Conservation (phyloP, 2,888 invertebrate species). For the Orchesella flavescens region DNA sequence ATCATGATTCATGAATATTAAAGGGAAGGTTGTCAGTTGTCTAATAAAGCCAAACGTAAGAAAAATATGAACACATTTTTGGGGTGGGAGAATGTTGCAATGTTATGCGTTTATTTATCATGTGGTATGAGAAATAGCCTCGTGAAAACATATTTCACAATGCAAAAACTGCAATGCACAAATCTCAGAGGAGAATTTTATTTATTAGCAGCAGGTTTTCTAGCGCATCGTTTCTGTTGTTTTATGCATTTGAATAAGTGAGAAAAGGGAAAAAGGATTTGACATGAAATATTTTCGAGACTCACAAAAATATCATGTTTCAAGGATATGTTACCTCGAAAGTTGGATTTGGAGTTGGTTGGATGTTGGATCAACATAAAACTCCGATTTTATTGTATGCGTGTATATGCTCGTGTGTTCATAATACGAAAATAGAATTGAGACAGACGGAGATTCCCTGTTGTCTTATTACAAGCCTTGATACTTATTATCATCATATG, state of each 20-base stretch:
- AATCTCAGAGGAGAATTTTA: too few relatives aligned
- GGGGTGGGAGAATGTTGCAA: too few relatives aligned
- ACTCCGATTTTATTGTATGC: background rate
- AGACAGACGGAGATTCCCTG: constrained; percentile 21
- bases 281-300: constrained; percentile 27
- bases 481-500: constrained; percentile 11
- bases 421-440: background rate
- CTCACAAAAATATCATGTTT: constrained; percentile 27
- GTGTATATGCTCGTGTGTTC: background rate
- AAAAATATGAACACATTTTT: too few relatives aligned
- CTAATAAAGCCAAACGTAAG: too few relatives aligned
- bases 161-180: too few relatives aligned
- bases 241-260: constrained; percentile 17
- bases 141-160: too few relatives aligned
- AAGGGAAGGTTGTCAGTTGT: too few relatives aligned
- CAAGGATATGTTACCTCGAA: too few relatives aligned
- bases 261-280: constrained; percentile 16
- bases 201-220: constrained; percentile 22
- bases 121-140: too few relatives aligned
- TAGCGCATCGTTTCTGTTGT: constrained; percentile 1
- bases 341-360: background rate
- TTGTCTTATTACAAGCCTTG: constrained; percentile 19
- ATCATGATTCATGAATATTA: too few relatives aligned
- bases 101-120: too few relatives aligned
- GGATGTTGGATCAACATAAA: constrained; percentile 25